Evolutionary conservation across 2,113 vertebrate genomes (phyloP).

Genomic region (Pelodiscus sinensis): DNA sequence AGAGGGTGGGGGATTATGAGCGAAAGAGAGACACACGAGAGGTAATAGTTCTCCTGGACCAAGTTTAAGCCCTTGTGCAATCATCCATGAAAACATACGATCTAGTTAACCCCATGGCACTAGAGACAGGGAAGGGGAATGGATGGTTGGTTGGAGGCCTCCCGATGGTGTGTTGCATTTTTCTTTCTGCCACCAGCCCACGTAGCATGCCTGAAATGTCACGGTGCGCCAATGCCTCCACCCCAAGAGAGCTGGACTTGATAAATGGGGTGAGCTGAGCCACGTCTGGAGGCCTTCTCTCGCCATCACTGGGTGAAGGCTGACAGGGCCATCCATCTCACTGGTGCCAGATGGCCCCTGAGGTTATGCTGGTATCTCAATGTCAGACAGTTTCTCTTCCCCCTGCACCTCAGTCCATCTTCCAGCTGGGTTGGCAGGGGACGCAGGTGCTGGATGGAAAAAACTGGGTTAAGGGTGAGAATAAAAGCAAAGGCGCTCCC

Average conservation of each 20-base stretch:
- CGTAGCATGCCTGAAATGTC: neutral
- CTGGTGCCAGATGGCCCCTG: neutral
- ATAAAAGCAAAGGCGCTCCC: neutral
- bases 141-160: neutral
- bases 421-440: neutral
- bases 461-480: neutral
- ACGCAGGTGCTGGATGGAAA: neutral
- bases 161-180: neutral
- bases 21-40: neutral
- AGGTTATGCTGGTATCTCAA: neutral
- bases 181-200: neutral
- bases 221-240: neutral
- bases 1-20: neutral
- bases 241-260: neutral
- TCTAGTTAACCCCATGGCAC: fast-evolving
- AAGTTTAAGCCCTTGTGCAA: neutral
- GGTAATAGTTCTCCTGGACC: neutral
- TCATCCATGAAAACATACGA: neutral
- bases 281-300: neutral
- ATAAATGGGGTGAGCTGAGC: neutral
- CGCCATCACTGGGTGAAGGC: neutral
- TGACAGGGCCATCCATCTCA: neutral
- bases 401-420: neutral
- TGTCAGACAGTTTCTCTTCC: neutral
- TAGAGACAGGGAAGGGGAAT: neutral